Evolutionary conservation across 2,797 vertebrate genomes (phyloP).

Genomic region (Danio jaintianensis): DNA sequence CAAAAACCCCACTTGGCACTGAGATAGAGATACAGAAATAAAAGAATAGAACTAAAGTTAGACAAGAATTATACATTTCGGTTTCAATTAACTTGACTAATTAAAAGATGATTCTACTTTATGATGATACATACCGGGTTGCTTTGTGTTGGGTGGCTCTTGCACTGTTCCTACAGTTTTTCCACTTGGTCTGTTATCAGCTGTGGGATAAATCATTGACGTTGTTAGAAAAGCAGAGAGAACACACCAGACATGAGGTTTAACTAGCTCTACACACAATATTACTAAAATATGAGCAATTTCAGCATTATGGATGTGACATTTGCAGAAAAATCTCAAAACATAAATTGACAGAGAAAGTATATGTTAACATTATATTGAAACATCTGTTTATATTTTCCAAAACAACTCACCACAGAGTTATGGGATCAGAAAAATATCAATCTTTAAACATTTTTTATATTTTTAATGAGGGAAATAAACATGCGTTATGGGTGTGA

Average conservation of each 20-base stretch:
- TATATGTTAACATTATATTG: too few relatives aligned
- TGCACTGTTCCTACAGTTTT: slow-evolving; percentile 87
- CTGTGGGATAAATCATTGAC: slow-evolving; percentile 70
- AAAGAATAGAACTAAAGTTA: not conserved
- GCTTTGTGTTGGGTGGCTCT: slow-evolving; percentile 86
- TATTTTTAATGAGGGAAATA: too few relatives aligned
- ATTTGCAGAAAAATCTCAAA: too few relatives aligned
- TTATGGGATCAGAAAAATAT: too few relatives aligned
- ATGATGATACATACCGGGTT: slow-evolving; percentile 79
- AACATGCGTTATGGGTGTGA: too few relatives aligned
- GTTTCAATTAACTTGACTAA: not conserved
- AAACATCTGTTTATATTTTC: too few relatives aligned
- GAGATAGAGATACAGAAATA: slow-evolving; percentile 9
- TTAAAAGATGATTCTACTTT: not conserved
- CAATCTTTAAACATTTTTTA: too few relatives aligned
- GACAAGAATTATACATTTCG: not conserved
- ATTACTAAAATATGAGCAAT: too few relatives aligned
- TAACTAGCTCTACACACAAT: too few relatives aligned
- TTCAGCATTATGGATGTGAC: too few relatives aligned
- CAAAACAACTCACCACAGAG: too few relatives aligned
- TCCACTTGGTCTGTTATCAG: slow-evolving; percentile 91
- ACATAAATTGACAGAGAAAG: too few relatives aligned
- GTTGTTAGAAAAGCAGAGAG: slow-evolving; percentile 23
- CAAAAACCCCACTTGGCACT: slow-evolving; percentile 96
- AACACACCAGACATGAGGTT: not conserved